A percentile compares a stretch with the other conserved stretches of the same genome.
These are phyloP conservation scores for Dryobota labecula DNA, from an alignment of 2,888 invertebrate species.

Conservation along the genomic window DNA sequence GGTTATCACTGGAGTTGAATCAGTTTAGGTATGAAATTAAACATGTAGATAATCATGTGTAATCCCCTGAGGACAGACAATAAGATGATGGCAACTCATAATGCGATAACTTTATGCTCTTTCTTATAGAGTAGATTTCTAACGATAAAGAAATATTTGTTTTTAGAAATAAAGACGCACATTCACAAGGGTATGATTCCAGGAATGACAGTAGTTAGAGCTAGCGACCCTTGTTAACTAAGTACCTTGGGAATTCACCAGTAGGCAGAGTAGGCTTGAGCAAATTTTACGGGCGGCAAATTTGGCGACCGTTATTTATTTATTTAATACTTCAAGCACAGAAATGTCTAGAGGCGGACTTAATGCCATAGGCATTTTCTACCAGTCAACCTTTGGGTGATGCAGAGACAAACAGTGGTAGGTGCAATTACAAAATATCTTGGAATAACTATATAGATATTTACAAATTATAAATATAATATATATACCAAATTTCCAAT, in stretches of 20 bases:
- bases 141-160: background rate
- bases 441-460: too few relatives aligned
- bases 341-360: too few relatives aligned
- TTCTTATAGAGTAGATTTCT: background rate
- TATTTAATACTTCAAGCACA: too few relatives aligned
- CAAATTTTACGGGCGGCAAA: too few relatives aligned
- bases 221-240: background rate
- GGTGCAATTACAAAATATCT: too few relatives aligned
- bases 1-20: conserved; percentile 23
- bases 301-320: too few relatives aligned
- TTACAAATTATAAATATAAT: too few relatives aligned
- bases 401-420: too few relatives aligned
- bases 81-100: background rate
- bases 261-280: too few relatives aligned
- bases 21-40: conserved; percentile 20
- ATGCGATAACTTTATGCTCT: conserved; percentile 1
- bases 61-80: conserved; percentile 1
- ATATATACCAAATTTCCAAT: too few relatives aligned
- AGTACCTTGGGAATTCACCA: background rate
- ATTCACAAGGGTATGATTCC: background rate
- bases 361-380: too few relatives aligned
- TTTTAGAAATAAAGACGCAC: background rate
- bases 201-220: background rate
- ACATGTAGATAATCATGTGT: conserved; percentile 16
- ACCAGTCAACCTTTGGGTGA: too few relatives aligned